These are phyloP conservation scores for Rotaria magnacalcarata DNA, from an alignment of 2,888 invertebrate species.

Conservation along the genomic window DNA sequence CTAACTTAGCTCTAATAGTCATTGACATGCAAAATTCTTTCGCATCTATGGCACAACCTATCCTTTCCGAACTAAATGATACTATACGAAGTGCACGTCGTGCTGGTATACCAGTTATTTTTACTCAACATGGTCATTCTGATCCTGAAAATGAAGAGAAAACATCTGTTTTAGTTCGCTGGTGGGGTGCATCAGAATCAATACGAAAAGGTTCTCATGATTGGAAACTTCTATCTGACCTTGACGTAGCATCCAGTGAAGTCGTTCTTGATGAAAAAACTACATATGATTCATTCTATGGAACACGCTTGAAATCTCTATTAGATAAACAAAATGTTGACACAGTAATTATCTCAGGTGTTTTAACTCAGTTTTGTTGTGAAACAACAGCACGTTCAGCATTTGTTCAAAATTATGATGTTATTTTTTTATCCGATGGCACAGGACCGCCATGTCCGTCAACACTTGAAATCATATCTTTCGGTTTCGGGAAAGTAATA, in stretches of 20 bases:
- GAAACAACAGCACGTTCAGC: conserved; percentile 47
- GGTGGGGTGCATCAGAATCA: conserved; percentile 38
- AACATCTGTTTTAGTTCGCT: conserved; percentile 33
- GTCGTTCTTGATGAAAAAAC: conserved; percentile 43
- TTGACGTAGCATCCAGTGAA: conserved; percentile 37
- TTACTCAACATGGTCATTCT: conserved; percentile 46
- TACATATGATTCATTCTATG: conserved; percentile 46
- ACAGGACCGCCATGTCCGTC: conserved; percentile 30
- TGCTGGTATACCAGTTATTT: conserved; percentile 45
- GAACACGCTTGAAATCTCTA: conserved; percentile 42
- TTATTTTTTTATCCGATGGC: conserved; percentile 45
- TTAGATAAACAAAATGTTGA: conserved; percentile 41
- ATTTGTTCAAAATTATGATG: conserved; percentile 44
- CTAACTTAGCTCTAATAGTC: conserved; percentile 40
- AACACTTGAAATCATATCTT: conserved; percentile 37
- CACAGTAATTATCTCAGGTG: conserved; percentile 46
- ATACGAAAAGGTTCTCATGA: conserved; percentile 25
- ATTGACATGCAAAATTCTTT: conserved; percentile 46
- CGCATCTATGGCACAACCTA: neutral
- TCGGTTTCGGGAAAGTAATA: neutral
- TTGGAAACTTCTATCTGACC: conserved; percentile 41
- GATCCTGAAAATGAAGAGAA: conserved; percentile 41
- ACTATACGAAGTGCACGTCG: neutral
- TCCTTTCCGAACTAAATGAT: conserved; percentile 39
- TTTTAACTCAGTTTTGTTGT: conserved; percentile 47